Conservation (phyloP, 1,140 invertebrate genomes). For the Propsilocerus akamusi region DNA sequence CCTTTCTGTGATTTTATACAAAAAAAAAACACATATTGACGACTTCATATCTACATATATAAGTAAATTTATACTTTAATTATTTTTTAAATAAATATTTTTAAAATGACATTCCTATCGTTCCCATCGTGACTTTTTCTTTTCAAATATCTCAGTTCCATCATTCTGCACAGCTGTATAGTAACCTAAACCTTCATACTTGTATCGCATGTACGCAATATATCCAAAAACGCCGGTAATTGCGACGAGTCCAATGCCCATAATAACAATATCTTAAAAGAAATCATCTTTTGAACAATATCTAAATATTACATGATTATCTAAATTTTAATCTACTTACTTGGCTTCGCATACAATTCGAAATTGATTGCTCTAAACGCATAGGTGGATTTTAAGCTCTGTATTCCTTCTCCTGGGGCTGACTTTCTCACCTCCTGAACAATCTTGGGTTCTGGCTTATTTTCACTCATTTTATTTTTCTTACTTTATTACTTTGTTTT, state of each 20-base stretch:
- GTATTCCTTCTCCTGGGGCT: neutral
- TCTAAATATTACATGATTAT: neutral
- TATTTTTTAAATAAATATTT: too few relatives aligned
- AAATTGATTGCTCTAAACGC: neutral
- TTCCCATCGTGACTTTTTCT: slow-evolving; percentile 64
- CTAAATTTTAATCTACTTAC: neutral
- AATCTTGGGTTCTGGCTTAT: too few relatives aligned
- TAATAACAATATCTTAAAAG: slow-evolving; percentile 62
- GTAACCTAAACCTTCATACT: slow-evolving; percentile 56
- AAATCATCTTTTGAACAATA: slow-evolving; percentile 8
- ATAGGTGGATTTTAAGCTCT: neutral
- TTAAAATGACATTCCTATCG: too few relatives aligned
- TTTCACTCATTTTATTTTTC: neutral
- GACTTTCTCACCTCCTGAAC: neutral
- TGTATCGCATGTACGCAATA: slow-evolving; percentile 57
- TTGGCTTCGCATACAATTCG: neutral
- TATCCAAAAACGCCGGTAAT: slow-evolving; percentile 54
- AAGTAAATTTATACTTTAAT: neutral
- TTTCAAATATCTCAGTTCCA: slow-evolving; percentile 48
- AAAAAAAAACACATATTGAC: neutral
- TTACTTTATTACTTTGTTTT: neutral
- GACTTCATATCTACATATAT: neutral
- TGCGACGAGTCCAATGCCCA: slow-evolving; percentile 50
- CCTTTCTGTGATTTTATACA: neutral
- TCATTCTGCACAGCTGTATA: slow-evolving; percentile 55